Evolutionary conservation across 2,888 invertebrate species (phyloP), one percentile per base, ranked within the genome.

Genomic region (Belgica antarctica): DNA sequence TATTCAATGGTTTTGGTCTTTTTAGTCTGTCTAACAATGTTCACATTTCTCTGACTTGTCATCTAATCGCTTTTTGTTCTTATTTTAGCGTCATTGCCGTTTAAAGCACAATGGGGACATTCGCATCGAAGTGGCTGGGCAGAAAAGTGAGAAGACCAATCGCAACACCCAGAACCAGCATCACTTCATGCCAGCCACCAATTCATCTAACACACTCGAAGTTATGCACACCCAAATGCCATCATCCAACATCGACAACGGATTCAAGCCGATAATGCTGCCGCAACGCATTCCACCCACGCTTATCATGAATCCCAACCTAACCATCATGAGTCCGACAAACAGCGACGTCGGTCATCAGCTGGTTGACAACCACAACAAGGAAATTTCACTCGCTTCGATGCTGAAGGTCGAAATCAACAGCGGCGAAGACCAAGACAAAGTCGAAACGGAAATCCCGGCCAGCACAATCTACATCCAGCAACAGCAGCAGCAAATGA

Each of bases 101-200:
- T 82, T 89, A 81, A 89, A 89, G 79, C 89, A 89, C 80, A 86
- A 86, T 76, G 89, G 89, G 74, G 85, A 89, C 75, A 87, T 89
- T 75, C 85, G 87, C 78, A 89, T 89, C 73, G 83, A 85, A 75
- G 80, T 82, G 75, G 78, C 22, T 52, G 34, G 52, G 22, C 65
- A 28, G 25, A 47, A 68, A 70, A 62, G 22, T 62, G 47, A 66
- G 27, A 66, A 36, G 47, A 25, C 34, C 19, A 31, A 17, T 36
- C 59, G 52, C 12, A 1, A 19, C 4, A 70, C 31, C 28, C 5
- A 34, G 10, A 73, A 71, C 70, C 72, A 74, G 63, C 72, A 74
- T 63, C 31, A 71, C 10, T 69, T 65, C 12, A 15, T 57, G 70
- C 62, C 71, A 57, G 69, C 74, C 46, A 61, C 63, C 73, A 59